Evolutionary conservation across 1,140 invertebrate genomes (phyloP), one percentile per base, ranked within the genome.

Genomic region (Eumaeus atala): DNA sequence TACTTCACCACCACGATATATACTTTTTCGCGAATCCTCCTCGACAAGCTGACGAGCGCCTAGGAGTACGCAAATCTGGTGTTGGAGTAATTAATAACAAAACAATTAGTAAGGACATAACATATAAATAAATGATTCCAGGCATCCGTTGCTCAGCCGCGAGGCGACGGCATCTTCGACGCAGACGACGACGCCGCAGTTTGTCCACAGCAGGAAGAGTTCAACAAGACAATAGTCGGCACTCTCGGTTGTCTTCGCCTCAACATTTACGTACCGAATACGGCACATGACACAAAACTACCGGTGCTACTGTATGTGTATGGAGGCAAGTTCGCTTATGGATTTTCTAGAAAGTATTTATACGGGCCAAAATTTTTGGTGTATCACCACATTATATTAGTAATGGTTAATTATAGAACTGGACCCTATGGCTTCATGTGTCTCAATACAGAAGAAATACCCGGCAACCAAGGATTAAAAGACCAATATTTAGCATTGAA

Each of bases 331-430:
- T 38, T 38, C 9, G 2, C 2, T 3, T 38, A 38, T 9, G 37
- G 37, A 10, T 38, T 38, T 9, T 3, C 37, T 38, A 3, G 10
- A 2, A 38, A 9, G 8, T 38, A 38, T 12, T 4, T 38, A 9
- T 38, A 38, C 12, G 37, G 37, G 37, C 37, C 37, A 12, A 38
- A 38, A 9, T 38, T 38, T 38, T 38, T 38, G 12, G 37, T 38
- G 3, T 4, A 3, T 38, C 37, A 38, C 8, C 3, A 9, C 9
- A 38, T 38, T 38, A 38, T 38, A 38, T 38, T 38, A n/a, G 37
- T 38, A 28, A 6, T 28, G 2, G 21, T 28, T 28, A 28, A 28
- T 6, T 28, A 28, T 28, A 28, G 21, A 28, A 6, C 6, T 28
- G 21, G 21, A 6, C 21, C 21, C 2, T 28, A 28, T 28, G 21